A percentile compares a stretch with the other conserved stretches of the same genome.
phyloP scores from a whole-genome alignment of 2,888 invertebrate species.

The Tenthredo livida region DNA sequence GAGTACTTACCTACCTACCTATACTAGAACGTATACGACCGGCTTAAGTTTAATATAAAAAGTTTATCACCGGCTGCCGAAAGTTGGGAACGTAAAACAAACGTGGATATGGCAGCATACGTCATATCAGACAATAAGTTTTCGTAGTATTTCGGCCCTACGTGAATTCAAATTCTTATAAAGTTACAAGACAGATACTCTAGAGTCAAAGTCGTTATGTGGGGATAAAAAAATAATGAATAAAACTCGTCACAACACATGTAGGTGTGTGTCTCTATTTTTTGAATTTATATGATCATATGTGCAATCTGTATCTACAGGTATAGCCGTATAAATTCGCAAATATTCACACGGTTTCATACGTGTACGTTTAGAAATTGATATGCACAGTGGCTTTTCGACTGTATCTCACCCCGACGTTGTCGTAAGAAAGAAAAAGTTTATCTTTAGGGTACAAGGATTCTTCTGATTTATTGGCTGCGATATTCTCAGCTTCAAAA shows the following conservation, averaged over 20 bases:
- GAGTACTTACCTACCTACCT: conserved; percentile 5
- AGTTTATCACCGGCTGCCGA: conserved; percentile 47
- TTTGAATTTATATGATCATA: neutral
- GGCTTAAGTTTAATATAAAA: conserved; percentile 50
- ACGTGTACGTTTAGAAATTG: conserved; percentile 32
- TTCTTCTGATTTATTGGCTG: conserved; percentile 41
- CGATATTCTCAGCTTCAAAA: conserved; percentile 47
- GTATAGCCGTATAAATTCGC: neutral
- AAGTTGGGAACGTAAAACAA: conserved; percentile 48
- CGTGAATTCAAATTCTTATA: conserved; percentile 42
- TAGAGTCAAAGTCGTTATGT: neutral
- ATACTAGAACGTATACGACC: neutral
- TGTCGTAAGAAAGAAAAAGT: conserved; percentile 51
- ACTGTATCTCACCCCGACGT: conserved; percentile 53
- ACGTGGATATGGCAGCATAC: conserved; percentile 42
- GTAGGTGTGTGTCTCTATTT: neutral
- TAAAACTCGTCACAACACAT: neutral
- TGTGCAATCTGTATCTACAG: neutral
- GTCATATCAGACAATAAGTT: conserved; percentile 51
- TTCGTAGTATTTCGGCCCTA: neutral
- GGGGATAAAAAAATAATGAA: neutral
- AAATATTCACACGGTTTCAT: neutral
- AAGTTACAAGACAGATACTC: neutral
- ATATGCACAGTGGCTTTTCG: conserved; percentile 50
- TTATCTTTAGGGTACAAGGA: conserved; percentile 52